phyloP scores from a whole-genome alignment of 2,797 vertebrate genomes.

The Phrynocephalus vlangalii region DNA sequence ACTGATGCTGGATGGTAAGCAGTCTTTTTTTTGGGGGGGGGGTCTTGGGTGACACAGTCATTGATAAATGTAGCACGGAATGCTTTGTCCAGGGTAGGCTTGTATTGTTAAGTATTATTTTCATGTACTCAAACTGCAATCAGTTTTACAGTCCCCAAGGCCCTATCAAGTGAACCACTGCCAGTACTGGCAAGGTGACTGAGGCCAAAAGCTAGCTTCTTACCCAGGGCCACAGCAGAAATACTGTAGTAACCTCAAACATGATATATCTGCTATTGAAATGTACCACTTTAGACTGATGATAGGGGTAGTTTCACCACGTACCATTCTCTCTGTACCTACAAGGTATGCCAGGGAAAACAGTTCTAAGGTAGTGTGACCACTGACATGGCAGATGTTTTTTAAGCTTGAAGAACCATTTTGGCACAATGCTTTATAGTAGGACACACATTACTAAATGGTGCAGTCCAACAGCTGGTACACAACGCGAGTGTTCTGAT shows the following conservation, averaged over 20 bases:
- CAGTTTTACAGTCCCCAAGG: not conserved
- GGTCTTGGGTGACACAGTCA: not conserved
- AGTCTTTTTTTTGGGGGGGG: not conserved
- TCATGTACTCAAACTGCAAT: not conserved
- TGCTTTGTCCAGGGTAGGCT: accelerated
- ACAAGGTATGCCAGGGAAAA: not conserved
- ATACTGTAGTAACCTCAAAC: not conserved
- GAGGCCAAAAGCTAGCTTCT: not conserved
- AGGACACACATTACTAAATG: not conserved
- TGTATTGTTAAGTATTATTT: not conserved
- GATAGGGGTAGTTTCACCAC: too few species aligned
- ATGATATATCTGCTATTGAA: not conserved
- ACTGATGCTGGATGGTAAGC: too few species aligned
- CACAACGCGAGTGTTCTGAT: not conserved
- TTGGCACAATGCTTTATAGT: not conserved
- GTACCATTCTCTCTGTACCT: not conserved
- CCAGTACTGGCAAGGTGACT: not conserved
- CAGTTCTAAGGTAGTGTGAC: not conserved
- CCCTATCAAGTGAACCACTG: not conserved
- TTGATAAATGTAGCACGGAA: too few species aligned
- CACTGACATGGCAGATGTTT: not conserved
- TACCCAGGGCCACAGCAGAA: not conserved
- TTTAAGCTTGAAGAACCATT: not conserved
- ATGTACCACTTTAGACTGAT: not conserved
- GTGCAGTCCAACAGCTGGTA: not conserved